Evolutionary conservation across 2,797 vertebrate species (phyloP).

Genomic region (Ceryle rudis): DNA sequence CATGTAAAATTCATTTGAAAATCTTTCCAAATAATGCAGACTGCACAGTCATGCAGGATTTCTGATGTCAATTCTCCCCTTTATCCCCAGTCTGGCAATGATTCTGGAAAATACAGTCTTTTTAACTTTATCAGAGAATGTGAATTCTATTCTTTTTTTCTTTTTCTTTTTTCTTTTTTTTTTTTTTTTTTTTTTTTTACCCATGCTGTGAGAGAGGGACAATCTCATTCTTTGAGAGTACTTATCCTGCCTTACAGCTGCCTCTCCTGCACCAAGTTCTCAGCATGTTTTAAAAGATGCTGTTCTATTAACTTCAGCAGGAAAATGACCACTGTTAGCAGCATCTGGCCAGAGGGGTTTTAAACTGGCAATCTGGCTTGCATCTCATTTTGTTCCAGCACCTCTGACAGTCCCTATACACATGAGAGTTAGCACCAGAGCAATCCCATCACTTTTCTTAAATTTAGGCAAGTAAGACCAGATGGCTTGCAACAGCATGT

Average conservation of each 20-base stretch:
- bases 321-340: background rate
- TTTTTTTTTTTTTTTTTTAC: background rate
- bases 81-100: background rate
- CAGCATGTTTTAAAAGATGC: background rate
- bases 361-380: background rate
- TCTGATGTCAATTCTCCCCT: background rate
- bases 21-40: background rate
- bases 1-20: background rate
- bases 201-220: background rate
- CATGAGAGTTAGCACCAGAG: background rate
- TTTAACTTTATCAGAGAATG: background rate
- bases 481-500: background rate
- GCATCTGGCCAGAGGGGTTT: background rate
- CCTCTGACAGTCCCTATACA: background rate
- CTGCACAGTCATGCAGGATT: background rate
- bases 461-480: background rate
- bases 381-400: background rate
- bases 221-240: background rate
- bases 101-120: background rate
- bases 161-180: background rate
- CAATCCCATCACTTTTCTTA: background rate
- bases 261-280: background rate
- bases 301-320: conserved; percentile 9
- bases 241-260: background rate
- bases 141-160: background rate